Percentiles rank a stretch among this genome's conserved stretches.
These are phyloP conservation scores for Calliopum simillimum DNA, from an alignment of 2,888 invertebrate genomes.

Conservation along the genomic window DNA sequence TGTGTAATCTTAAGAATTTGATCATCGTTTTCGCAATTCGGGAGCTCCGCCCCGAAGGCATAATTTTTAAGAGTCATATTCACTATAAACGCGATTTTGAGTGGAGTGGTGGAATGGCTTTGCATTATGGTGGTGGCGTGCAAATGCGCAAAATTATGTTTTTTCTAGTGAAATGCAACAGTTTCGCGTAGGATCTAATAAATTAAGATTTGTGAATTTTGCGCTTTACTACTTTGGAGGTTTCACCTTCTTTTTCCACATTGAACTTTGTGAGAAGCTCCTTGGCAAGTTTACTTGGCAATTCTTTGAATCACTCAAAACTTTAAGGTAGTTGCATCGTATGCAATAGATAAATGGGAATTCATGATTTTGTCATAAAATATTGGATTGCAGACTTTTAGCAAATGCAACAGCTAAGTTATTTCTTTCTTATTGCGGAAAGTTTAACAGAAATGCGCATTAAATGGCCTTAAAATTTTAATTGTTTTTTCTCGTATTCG, in stretches of 20 bases:
- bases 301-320: too few relatives aligned
- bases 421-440: too few relatives aligned
- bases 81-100: neutral
- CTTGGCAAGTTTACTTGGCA: neutral
- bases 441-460: too few relatives aligned
- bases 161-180: neutral
- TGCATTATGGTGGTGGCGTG: neutral
- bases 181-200: neutral
- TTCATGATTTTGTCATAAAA: too few relatives aligned
- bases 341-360: too few relatives aligned
- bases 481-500: too few relatives aligned
- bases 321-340: too few relatives aligned
- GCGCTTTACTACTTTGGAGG: neutral
- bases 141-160: conserved; percentile 1
- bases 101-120: neutral
- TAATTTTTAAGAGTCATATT: conserved; percentile 33
- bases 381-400: too few relatives aligned
- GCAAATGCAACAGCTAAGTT: too few relatives aligned
- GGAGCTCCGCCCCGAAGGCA: conserved; percentile 66
- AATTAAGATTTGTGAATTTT: conserved; percentile 7
- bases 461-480: too few relatives aligned
- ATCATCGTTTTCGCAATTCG: conserved; percentile 60
- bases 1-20: conserved; percentile 25
- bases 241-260: too few relatives aligned
- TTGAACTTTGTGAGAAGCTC: conserved; percentile 12